These are phyloP conservation scores for Leptinotarsa lineolata DNA, from an alignment of 1,140 invertebrate species.

Conservation along the genomic window DNA sequence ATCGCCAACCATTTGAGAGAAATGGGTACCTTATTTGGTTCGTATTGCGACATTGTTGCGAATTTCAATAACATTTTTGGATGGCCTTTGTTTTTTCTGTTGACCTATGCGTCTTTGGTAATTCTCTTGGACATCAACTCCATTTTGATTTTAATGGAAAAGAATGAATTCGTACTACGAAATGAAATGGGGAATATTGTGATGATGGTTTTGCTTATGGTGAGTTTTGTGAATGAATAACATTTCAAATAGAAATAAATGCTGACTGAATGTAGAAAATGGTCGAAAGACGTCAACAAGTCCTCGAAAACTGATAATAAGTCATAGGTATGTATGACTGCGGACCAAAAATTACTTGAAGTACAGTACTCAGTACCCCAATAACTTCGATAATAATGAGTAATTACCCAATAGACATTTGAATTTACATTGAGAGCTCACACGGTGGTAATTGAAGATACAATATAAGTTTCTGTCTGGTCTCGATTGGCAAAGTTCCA, in stretches of 20 bases:
- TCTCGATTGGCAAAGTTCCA: too few relatives aligned
- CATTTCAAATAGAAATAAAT: not conserved
- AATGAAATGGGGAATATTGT: not conserved
- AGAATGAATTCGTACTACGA: not conserved
- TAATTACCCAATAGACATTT: too few relatives aligned
- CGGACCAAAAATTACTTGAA: too few relatives aligned
- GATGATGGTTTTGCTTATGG: conserved; percentile 1
- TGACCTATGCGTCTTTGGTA: not conserved
- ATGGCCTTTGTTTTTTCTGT: not conserved
- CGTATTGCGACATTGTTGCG: not conserved
- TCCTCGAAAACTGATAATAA: too few relatives aligned
- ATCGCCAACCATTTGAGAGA: not conserved
- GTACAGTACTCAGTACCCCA: too few relatives aligned
- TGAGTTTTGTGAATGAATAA: not conserved
- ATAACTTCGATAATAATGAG: too few relatives aligned
- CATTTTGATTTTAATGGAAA: not conserved
- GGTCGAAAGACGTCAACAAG: too few relatives aligned
- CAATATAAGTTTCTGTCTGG: too few relatives aligned
- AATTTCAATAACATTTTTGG: not conserved
- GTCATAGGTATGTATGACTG: too few relatives aligned
- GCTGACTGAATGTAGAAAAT: too few relatives aligned
- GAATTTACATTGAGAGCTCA: too few relatives aligned
- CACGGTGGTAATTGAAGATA: too few relatives aligned
- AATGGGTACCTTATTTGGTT: not conserved
- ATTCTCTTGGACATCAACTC: not conserved